Evolutionary conservation across 2,113 vertebrate species (phyloP).

Genomic region (Telmatochromis sp.): DNA sequence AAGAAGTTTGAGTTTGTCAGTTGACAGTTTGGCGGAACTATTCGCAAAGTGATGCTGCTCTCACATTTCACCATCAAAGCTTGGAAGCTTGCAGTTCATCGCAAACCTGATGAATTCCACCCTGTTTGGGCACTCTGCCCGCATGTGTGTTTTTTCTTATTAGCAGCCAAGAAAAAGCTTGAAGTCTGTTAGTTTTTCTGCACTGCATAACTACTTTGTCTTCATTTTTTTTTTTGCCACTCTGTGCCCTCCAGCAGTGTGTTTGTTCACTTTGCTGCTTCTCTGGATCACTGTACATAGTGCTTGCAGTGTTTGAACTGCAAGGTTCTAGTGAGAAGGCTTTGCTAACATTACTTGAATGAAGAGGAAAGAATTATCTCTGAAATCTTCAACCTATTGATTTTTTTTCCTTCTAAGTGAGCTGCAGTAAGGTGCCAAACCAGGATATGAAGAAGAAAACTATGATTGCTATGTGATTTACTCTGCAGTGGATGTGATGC

Average conservation of each 20-base stretch:
- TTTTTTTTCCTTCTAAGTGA: not conserved
- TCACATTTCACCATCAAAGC: not conserved
- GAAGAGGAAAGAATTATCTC: not conserved
- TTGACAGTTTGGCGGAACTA: conserved; percentile 28
- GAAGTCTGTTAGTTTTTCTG: not conserved
- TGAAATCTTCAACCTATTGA: not conserved
- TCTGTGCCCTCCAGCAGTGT: not conserved
- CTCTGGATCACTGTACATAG: not conserved
- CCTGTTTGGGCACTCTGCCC: not conserved
- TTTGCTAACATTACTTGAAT: not conserved
- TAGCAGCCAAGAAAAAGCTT: not conserved
- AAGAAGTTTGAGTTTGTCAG: not conserved
- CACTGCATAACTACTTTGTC: not conserved
- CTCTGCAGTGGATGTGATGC: not conserved
- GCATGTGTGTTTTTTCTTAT: not conserved
- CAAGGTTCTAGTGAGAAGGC: conserved; percentile 34
- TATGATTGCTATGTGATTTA: not conserved
- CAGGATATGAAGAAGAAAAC: not conserved
- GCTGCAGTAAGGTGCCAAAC: not conserved
- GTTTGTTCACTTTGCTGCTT: not conserved
- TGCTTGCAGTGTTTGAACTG: conserved; percentile 10
- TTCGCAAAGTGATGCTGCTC: conserved; percentile 23
- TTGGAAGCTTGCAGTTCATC: conserved; percentile 1
- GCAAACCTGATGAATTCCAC: not conserved
- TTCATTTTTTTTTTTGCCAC: not conserved